phyloP scores from a whole-genome alignment of 2,113 vertebrate genomes.

The Calypte anna region DNA sequence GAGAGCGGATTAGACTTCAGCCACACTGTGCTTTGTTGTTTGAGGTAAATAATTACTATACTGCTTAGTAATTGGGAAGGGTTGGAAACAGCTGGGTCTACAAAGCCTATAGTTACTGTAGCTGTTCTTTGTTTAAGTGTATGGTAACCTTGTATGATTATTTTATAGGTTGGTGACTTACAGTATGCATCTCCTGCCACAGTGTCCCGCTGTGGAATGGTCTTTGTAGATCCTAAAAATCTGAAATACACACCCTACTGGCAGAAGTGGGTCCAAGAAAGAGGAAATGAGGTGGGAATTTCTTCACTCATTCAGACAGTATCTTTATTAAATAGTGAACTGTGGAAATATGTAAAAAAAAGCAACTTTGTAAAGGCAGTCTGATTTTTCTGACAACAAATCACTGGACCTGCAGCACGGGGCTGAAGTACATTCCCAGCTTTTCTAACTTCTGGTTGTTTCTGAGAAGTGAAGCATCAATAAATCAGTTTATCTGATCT shows the following conservation, averaged over 20 bases:
- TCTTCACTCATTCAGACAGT: background rate
- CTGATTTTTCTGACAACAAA: background rate
- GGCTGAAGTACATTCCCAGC: background rate
- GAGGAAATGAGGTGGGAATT: slow-evolving; percentile 78
- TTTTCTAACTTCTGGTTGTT: background rate
- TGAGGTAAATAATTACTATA: slow-evolving; percentile 75
- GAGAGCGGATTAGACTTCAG: slow-evolving; percentile 93
- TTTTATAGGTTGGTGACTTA: slow-evolving; percentile 90
- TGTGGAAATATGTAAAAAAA: background rate
- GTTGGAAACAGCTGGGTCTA: background rate
- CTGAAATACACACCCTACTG: slow-evolving; percentile 90
- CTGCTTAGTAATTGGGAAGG: background rate
- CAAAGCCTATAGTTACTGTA: background rate
- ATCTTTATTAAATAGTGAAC: background rate
- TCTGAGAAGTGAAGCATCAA: background rate
- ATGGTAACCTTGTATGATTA: background rate
- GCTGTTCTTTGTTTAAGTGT: background rate
- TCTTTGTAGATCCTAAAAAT: slow-evolving; percentile 96
- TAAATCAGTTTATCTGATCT: background rate
- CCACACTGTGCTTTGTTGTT: slow-evolving; percentile 92
- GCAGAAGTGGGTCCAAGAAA: slow-evolving; percentile 88
- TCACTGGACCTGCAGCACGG: background rate
- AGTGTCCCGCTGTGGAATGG: slow-evolving; percentile 96
- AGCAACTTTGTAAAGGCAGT: background rate
- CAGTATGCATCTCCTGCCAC: slow-evolving; percentile 97